These are phyloP conservation scores for Oreochromis tanganicae DNA, from an alignment of 2,113 vertebrate species.

Conservation along the genomic window DNA sequence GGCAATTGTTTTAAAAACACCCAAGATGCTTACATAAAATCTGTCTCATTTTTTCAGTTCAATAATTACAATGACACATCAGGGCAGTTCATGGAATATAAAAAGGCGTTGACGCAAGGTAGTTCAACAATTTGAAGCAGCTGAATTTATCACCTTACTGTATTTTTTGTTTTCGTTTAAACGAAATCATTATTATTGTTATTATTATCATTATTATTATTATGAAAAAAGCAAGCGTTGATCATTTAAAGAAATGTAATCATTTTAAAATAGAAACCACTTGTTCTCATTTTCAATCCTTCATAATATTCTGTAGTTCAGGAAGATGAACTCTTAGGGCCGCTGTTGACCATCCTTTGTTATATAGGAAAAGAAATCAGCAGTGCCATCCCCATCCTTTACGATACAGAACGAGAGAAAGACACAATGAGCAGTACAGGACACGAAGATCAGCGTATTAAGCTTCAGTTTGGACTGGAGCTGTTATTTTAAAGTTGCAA, in stretches of 20 bases:
- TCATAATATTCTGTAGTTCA: background rate
- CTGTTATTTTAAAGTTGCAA: background rate
- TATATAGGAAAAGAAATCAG: background rate
- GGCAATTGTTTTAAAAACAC: background rate
- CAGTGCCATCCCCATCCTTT: background rate
- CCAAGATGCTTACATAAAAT: rapidly evolving
- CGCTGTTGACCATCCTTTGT: conserved; percentile 24
- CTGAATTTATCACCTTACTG: background rate
- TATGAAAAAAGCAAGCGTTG: rapidly evolving
- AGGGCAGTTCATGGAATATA: rapidly evolving
- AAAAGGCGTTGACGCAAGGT: background rate
- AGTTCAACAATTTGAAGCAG: background rate
- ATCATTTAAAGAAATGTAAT: background rate
- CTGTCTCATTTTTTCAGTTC: background rate
- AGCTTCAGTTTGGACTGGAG: background rate
- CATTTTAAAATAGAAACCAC: background rate
- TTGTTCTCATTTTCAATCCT: background rate
- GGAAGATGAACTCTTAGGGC: conserved; percentile 7
- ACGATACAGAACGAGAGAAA: background rate
- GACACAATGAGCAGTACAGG: background rate
- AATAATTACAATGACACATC: background rate
- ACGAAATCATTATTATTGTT: rapidly evolving
- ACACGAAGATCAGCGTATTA: background rate
- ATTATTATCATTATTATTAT: too few relatives aligned
- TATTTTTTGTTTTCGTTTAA: background rate